phyloP scores from a whole-genome alignment of 2,113 vertebrate genomes.

The Podarcis cretensis region DNA sequence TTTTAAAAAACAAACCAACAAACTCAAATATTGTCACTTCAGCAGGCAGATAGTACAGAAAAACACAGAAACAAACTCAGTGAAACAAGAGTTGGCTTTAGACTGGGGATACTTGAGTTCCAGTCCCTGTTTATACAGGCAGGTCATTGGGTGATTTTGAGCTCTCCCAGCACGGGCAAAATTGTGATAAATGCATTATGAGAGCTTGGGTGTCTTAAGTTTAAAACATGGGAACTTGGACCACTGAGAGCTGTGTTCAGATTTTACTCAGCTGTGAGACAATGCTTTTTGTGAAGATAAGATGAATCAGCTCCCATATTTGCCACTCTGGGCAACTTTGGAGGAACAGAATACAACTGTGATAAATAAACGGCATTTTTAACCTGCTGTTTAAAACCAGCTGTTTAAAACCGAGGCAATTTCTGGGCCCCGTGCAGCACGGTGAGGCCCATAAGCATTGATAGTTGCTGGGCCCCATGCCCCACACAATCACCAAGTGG shows the following conservation, averaged over 20 bases:
- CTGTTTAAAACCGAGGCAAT: too few species aligned
- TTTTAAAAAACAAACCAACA: not conserved
- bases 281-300: too few species aligned
- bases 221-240: not conserved
- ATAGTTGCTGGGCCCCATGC: too few species aligned
- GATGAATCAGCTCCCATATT: too few species aligned
- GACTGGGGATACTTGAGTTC: not conserved
- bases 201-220: not conserved
- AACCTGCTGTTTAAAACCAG: too few species aligned
- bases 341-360: too few species aligned
- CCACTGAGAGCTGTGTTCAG: not conserved
- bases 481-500: too few species aligned
- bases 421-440: too few species aligned
- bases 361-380: too few species aligned
- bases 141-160: not conserved
- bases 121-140: not conserved
- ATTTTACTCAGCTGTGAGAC: not conserved
- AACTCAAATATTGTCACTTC: not conserved
- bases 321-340: too few species aligned
- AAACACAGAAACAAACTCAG: not conserved
- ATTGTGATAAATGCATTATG: not conserved
- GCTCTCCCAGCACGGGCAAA: not conserved
- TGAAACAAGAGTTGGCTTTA: not conserved
- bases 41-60: not conserved
- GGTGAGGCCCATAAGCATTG: too few species aligned